phyloP scores from a whole-genome alignment of 2,113 vertebrate genomes.

The Glaucidium brasilianum region DNA sequence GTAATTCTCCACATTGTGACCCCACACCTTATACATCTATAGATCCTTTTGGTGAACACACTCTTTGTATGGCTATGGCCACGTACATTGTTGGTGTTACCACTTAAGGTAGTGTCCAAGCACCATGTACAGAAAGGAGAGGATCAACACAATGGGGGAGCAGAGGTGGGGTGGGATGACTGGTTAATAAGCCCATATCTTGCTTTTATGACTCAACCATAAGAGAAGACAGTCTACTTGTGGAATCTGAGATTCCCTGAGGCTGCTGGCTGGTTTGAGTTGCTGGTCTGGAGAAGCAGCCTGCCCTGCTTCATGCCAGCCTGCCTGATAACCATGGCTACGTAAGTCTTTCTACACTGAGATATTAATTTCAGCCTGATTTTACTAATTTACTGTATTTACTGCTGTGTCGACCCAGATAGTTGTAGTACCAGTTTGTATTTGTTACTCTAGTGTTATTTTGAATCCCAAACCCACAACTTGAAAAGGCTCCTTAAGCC shows the following conservation, averaged over 20 bases:
- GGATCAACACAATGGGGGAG: neutral
- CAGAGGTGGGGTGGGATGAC: neutral
- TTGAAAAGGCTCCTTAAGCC: neutral
- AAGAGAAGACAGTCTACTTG: neutral
- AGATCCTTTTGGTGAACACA: neutral
- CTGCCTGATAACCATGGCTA: neutral
- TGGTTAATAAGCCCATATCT: neutral
- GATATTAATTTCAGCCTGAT: fast-evolving
- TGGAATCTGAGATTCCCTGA: neutral
- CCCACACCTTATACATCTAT: neutral
- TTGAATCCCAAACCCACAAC: fast-evolving
- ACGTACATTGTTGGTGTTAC: no score
- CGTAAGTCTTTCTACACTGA: fast-evolving
- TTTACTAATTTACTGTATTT: neutral
- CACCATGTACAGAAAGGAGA: neutral
- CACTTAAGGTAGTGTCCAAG: neutral
- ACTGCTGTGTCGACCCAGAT: neutral
- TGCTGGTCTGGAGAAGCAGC: neutral
- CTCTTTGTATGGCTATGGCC: neutral
- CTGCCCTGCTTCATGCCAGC: fast-evolving
- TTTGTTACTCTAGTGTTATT: neutral
- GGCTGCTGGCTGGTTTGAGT: fast-evolving
- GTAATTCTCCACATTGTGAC: neutral
- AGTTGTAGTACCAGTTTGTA: neutral
- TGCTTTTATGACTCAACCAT: neutral